Percentiles rank a stretch among this genome's conserved stretches.
Conservation (phyloP, 2,113 vertebrate species). For the Mystacornis crossleyi region DNA sequence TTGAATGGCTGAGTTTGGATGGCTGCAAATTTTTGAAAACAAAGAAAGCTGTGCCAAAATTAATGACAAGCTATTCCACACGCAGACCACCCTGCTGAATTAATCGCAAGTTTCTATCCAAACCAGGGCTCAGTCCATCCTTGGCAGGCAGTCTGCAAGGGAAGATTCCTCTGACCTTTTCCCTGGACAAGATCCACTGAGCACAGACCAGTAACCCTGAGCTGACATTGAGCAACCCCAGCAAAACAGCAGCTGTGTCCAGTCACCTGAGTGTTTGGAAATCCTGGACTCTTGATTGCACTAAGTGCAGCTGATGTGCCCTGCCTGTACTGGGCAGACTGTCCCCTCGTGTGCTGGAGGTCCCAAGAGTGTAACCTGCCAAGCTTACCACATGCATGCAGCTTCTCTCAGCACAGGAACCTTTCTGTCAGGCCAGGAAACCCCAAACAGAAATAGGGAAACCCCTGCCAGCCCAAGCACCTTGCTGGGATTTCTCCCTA, state of each 20-base stretch:
- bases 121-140: background rate
- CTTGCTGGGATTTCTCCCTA: background rate
- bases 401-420: background rate
- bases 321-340: background rate
- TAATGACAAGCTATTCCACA: background rate
- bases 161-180: background rate
- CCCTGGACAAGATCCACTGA: background rate
- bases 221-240: background rate
- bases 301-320: background rate
- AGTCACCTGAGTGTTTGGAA: background rate
- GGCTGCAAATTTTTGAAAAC: background rate
- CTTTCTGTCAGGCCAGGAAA: slow-evolving; percentile 3
- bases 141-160: background rate
- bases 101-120: background rate
- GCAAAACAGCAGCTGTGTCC: background rate
- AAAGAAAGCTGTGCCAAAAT: background rate
- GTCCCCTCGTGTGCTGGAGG: background rate
- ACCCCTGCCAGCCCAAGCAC: background rate
- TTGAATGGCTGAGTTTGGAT: background rate
- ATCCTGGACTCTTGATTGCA: background rate
- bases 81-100: background rate
- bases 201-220: background rate
- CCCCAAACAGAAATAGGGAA: slow-evolving; percentile 1
- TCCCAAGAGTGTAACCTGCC: background rate
- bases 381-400: fast-evolving